These are phyloP conservation scores for Brachymystax lenok DNA, from an alignment of 2,797 vertebrate species.

Conservation along the genomic window DNA sequence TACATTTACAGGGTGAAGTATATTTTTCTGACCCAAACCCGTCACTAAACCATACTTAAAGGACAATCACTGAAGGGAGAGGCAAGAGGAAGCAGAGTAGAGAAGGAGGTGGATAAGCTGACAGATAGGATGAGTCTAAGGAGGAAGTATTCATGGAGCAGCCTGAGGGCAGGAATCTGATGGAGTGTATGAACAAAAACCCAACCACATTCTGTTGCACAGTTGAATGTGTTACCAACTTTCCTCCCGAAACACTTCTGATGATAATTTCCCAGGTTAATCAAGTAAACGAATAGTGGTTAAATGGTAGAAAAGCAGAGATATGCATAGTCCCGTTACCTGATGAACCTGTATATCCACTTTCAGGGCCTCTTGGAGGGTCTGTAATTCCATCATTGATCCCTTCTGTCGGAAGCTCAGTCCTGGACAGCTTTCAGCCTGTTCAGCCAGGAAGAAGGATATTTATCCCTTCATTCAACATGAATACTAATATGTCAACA, in stretches of 20 bases:
- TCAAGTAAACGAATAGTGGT: not conserved
- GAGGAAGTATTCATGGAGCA: not conserved
- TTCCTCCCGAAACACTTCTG: not conserved
- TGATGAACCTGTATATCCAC: slow-evolving; percentile 93
- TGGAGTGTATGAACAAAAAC: not conserved
- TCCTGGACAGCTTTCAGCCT: slow-evolving; percentile 63
- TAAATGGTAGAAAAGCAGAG: not conserved
- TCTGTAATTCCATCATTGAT: slow-evolving; percentile 88
- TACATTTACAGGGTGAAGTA: not conserved
- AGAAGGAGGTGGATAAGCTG: not conserved
- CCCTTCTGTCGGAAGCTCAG: slow-evolving; percentile 79
- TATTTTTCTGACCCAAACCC: not conserved
- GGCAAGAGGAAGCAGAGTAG: not conserved
- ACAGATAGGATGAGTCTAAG: not conserved
- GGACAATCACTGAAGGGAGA: not conserved
- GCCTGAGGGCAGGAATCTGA: not conserved
- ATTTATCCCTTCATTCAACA: not conserved
- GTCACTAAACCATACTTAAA: not conserved
- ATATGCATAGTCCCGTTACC: slow-evolving; percentile 62
- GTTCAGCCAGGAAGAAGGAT: not conserved
- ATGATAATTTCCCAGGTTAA: not conserved
- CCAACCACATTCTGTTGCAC: not conserved
- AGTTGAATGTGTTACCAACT: not conserved
- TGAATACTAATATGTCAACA: not conserved
- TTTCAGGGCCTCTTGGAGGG: slow-evolving; percentile 91